These are phyloP conservation scores for Piscicola geometra DNA, from an alignment of 2,888 invertebrate genomes.

Conservation along the genomic window DNA sequence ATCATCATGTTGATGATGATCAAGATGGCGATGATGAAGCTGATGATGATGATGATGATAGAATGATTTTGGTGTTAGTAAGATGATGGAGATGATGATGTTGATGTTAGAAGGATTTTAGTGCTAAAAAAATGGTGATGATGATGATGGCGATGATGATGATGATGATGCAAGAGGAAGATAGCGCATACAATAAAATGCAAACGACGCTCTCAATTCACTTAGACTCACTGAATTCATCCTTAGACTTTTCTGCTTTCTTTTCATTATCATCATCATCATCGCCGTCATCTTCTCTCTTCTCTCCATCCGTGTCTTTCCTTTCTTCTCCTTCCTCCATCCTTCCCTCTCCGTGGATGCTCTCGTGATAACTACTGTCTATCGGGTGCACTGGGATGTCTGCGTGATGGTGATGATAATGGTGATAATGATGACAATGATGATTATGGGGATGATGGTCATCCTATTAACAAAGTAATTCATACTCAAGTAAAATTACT, in stretches of 20 bases:
- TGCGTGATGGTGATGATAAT: constrained; percentile 10
- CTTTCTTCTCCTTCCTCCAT: neutral
- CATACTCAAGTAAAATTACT: neutral
- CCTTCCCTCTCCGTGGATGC: neutral
- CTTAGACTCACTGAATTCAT: too few relatives aligned
- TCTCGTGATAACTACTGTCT: constrained; percentile 13
- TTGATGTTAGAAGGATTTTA: too few relatives aligned
- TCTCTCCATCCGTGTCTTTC: constrained; percentile 12
- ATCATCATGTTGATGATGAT: neutral
- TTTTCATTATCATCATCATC: too few relatives aligned
- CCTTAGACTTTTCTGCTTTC: too few relatives aligned
- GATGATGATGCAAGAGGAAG: too few relatives aligned
- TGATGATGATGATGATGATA: too few relatives aligned
- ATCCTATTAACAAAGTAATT: neutral
- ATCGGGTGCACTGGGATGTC: constrained; percentile 12
- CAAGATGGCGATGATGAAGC: neutral
- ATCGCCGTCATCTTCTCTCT: neutral
- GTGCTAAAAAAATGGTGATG: too few relatives aligned
- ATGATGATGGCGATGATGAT: too few relatives aligned
- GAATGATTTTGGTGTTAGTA: too few relatives aligned
- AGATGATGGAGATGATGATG: too few relatives aligned
- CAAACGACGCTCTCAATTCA: neutral
- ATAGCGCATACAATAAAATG: neutral
- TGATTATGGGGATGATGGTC: neutral
- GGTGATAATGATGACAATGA: constrained; percentile 2